These are phyloP conservation scores for Calliphora vomitoria DNA, from an alignment of 2,888 invertebrate genomes.

Conservation along the genomic window DNA sequence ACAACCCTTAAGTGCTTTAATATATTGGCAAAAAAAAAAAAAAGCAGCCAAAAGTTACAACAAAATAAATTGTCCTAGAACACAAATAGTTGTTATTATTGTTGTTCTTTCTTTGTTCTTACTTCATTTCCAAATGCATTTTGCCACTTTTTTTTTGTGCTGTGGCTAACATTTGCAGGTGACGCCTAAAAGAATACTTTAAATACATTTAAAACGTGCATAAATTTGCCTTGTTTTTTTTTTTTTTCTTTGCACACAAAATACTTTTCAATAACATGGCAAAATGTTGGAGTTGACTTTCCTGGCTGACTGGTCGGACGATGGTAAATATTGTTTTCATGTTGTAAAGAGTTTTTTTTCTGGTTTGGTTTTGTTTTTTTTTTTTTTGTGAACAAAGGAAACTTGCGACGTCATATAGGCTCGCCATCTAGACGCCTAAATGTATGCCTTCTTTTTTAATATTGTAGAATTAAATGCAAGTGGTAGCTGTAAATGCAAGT, in stretches of 20 bases:
- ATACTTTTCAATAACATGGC: constrained; percentile 24
- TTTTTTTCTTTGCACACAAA: constrained; percentile 26
- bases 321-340: constrained; percentile 35
- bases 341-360: constrained; percentile 25
- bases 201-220: constrained; percentile 53
- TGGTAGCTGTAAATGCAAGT: constrained; percentile 13
- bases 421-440: constrained; percentile 75
- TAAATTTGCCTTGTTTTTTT: constrained; percentile 33
- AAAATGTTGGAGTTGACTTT: constrained; percentile 37
- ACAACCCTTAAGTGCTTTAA: constrained; percentile 52
- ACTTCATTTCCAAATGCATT: constrained; percentile 40
- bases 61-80: neutral
- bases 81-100: neutral
- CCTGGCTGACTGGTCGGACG: constrained; percentile 30
- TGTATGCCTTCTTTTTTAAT: constrained; percentile 70
- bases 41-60: constrained; percentile 31
- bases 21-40: constrained; percentile 1
- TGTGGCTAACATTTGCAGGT: constrained; percentile 59
- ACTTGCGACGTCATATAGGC: constrained; percentile 75
- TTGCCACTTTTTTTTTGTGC: constrained; percentile 2
- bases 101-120: neutral
- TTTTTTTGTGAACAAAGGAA: constrained; percentile 54
- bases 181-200: constrained; percentile 70
- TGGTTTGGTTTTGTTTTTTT: constrained; percentile 33
- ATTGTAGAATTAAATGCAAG: constrained; percentile 14